Evolutionary conservation across 2,888 invertebrate species (phyloP).

Genomic region (Oligia strigilis): DNA sequence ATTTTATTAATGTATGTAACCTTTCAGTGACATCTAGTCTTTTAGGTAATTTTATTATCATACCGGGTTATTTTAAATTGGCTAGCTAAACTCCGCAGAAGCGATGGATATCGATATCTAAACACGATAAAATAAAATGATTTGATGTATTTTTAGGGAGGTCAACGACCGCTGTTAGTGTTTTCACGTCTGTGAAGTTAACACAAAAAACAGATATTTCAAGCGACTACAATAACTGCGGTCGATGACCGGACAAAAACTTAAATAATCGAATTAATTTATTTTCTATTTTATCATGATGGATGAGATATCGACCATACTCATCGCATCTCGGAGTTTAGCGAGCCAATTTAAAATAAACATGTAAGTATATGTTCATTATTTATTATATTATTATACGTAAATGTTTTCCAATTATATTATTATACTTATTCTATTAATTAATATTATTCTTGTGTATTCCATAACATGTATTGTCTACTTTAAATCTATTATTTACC

Average conservation of each 20-base stretch:
- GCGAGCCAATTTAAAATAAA: neutral
- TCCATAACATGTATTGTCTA: constrained; percentile 57
- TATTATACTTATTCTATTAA: constrained; percentile 34
- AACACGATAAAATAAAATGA: no score
- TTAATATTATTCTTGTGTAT: constrained; percentile 47
- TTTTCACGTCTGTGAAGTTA: no score
- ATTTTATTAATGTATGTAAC: constrained; percentile 28
- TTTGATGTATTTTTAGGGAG: no score
- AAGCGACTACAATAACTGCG: no score
- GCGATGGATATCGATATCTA: neutral
- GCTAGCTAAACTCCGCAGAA: neutral
- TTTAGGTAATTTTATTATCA: constrained; percentile 40
- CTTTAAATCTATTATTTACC: constrained; percentile 42
- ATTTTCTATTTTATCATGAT: no score
- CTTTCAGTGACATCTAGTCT: constrained; percentile 65
- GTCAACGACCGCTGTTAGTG: no score
- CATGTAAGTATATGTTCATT: constrained; percentile 13
- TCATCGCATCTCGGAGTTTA: neutral
- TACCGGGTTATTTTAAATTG: neutral
- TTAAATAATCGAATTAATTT: no score
- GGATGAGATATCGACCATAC: no score
- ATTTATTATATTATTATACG: constrained; percentile 29
- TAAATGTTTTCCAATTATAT: constrained; percentile 45
- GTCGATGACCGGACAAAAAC: no score
- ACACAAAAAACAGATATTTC: no score